These are phyloP conservation scores for Camponotus vicinus DNA, from an alignment of 1,140 invertebrate genomes.

Conservation along the genomic window DNA sequence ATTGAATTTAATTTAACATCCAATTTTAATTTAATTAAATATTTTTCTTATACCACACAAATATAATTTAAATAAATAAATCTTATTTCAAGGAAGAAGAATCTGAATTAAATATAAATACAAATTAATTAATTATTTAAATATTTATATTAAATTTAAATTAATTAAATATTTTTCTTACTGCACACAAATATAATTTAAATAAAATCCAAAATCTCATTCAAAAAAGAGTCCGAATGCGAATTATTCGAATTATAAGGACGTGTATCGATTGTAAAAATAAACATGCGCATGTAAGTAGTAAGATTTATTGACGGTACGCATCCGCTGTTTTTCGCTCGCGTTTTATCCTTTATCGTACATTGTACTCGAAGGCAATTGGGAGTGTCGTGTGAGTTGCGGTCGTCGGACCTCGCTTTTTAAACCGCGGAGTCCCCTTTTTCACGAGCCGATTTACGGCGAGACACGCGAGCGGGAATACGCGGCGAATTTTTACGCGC, in stretches of 20 bases:
- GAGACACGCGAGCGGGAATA: slow-evolving; percentile 41
- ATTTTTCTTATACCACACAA: no score
- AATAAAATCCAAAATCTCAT: background rate
- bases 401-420: slow-evolving; percentile 37
- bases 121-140: no score
- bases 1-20: no score
- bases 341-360: background rate
- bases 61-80: no score
- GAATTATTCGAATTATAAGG: background rate
- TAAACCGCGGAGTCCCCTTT: slow-evolving; percentile 32
- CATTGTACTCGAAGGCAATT: background rate
- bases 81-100: no score
- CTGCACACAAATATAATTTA: background rate
- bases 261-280: background rate
- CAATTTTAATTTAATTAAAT: no score
- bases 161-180: background rate
- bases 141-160: no score
- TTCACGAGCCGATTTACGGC: slow-evolving; percentile 43
- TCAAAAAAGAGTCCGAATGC: background rate
- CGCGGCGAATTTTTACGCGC: slow-evolving; percentile 48
- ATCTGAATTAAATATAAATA: no score
- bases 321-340: slow-evolving; percentile 4
- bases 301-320: slow-evolving; percentile 3
- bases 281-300: background rate
- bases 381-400: background rate